These are phyloP conservation scores for Apamea crenata DNA, from an alignment of 2,888 invertebrate species.

Conservation along the genomic window DNA sequence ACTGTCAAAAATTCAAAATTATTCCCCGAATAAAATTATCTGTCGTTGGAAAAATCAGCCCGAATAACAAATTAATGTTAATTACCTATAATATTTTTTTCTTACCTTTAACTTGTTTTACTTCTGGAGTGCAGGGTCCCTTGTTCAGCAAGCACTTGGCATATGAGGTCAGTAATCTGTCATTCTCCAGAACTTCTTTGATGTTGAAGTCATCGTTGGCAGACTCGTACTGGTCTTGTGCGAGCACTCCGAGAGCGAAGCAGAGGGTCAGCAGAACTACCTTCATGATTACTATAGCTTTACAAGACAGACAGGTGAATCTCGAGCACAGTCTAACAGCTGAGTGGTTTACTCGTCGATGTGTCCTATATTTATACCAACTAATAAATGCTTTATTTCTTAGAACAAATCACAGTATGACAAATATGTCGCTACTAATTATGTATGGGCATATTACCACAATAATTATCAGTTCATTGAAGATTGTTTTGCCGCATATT, in stretches of 20 bases:
- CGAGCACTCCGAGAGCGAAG: constrained; percentile 72
- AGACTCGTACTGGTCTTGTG: constrained; percentile 89
- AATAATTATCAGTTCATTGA: constrained; percentile 66
- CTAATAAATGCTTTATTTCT: constrained; percentile 62
- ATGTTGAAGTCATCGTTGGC: constrained; percentile 92
- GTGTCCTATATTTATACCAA: constrained; percentile 73
- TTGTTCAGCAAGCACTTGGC: constrained; percentile 92
- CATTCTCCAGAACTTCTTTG: constrained; percentile 92
- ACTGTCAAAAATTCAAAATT: too few species aligned
- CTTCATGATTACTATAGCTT: constrained; percentile 73
- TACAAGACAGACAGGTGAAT: constrained; percentile 38
- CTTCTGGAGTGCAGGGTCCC: constrained; percentile 93
- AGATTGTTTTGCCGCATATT: constrained; percentile 64
- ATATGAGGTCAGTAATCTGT: constrained; percentile 92
- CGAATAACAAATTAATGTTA: constrained; percentile 6
- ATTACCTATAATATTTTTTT: too few species aligned
- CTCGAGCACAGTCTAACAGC: constrained; percentile 41
- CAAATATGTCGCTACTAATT: constrained; percentile 70
- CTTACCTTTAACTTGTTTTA: constrained; percentile 93
- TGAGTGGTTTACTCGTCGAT: constrained; percentile 59
- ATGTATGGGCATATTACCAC: constrained; percentile 64
- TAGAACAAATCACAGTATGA: constrained; percentile 62
- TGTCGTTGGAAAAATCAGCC: too few species aligned
- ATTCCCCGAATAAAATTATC: too few species aligned
- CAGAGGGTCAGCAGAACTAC: constrained; percentile 73